Base-by-base conservation (phyloP, 2,888 invertebrate genomes). In the Subacronicta megacephala region DNA sequence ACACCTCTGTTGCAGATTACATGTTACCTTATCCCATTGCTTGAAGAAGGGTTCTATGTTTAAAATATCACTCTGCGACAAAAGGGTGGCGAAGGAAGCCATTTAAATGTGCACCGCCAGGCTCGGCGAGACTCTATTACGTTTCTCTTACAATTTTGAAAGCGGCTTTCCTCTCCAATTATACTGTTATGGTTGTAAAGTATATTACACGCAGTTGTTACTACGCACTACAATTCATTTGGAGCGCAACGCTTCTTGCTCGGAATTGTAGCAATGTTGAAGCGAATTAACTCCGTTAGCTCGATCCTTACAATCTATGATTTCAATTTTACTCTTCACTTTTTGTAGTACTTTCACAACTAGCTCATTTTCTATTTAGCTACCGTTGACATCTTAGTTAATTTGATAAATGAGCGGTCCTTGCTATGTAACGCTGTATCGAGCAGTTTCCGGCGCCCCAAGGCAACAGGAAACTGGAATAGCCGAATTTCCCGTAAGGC, bases 401-500 rank as follows among this genome's bases (percentile, higher is more conserved):
- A 70, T 73, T 73, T 70, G 59, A 63, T 62, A 51, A 63, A 63
- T 54, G 33, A 46, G 42, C 58, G 56, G 37, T 51, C 40, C 41
- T 54, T 41, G 57, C 50, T 74, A 53, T 49, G 54, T 29, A 54
- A 36, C 38, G 54, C 41, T 53, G 33, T 38, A 60, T 59, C 47
- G 57, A 75, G 56, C 37, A 51, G 57, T 61, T 36, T 57, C 62
- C 54, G 57, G 33, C 37, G 63, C 72, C 59, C 23, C 41, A 43
- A 55, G 69, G 69, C 65, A 43, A 61, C 63, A 52, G 68, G 72
- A 77, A 77, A 74, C 63, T 69, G 63, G 58, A 52, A 62, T 58
- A 61, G 59, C 43, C 52, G 62, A 67, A 70, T 72, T 70, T 62
- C 55, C 37, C 55, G 55, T 63, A 61, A 62, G 58, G 57, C 59